Evolutionary conservation across 2,797 vertebrate species (phyloP), one percentile per base, ranked within the genome.

Genomic region (Mormyrus proboscirostris): DNA sequence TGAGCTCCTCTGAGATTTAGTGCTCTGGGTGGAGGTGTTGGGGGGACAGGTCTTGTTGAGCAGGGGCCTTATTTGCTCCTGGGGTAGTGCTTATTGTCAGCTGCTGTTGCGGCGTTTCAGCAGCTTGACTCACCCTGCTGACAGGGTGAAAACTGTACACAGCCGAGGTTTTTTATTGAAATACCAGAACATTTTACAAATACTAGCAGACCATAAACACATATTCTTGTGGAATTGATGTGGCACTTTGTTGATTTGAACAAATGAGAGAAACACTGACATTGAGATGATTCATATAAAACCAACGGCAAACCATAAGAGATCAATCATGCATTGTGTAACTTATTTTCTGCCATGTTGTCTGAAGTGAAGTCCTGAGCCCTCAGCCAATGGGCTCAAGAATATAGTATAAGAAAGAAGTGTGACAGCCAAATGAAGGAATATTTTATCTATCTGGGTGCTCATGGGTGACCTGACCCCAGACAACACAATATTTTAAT

Each of bases 1-100:
- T 89, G 90, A 91, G 88, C 89, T 53, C 88, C 84, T 88, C 89
- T 59, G 89, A 93, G 90, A 93, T 92, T 90, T 91, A 91, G 90
- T 76, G 91, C 25, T 86, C 91, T 89, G 91, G 91, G 92, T 92
- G 92, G 91, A 69, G 87, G 89, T 76, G 88, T 89, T 85, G 88
- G 88, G 38, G 69, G 57, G 83, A 90, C 41, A 90, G 89, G 88
- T 79, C 90, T 90, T 69, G 88, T 87, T 90, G 83, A 85, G 83
- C 88, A 50, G 87, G 59, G 19, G 51, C 65, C 86, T 92, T 91
- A 91, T 92, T 91, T 91, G 89, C 86, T 79, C 84, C 85, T 73
- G 86, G 84, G 79, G 79, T 57, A 88, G 89, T 91, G 89, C 73
- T 83, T 87, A 90, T 89, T 76, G 89, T 91, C 90, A 92, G 16